Base-by-base conservation (phyloP, 2,888 invertebrate genomes). In the Lycia hirtaria region DNA sequence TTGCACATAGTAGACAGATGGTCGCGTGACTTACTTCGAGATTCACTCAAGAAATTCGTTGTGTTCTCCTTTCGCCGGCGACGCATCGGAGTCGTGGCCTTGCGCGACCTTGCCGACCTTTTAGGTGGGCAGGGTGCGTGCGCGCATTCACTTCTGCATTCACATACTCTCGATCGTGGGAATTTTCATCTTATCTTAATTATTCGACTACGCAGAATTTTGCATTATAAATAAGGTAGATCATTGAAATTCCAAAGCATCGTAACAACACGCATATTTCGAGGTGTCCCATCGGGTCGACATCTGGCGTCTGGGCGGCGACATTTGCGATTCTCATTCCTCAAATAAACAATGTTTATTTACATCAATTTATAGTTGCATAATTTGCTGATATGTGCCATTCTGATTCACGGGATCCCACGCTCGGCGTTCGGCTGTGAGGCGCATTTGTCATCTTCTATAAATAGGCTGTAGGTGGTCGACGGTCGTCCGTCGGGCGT, bases 81-180 rank as follows among this genome's bases (percentile, higher is more conserved):
- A 61, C 55, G 47, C 52, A 47, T 52, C 49, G 33, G 20, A 28
- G 48, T 55, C 43, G 47, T 72, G 78, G 73, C 78, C 80, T 80
- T 78, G 78, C 59, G 58, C 66, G 76, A 72, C 76, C 76, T 78
- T 77, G 74, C 61, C 37, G 64, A 17, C 47, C 51, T 48, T 24
- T 44, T 57, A 62, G 64, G 62, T 64, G 62, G 22, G 48, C 60
- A 44, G 53, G 14, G 28, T 51, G 28, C 15, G 35, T 30, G 33
- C 47, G 45, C 44, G 44, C 43, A 44, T 52, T 30, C 22, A 38
- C 38, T n/a, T n/a, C n/a, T n/a, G 9, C 6, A n/a, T 10, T 19
- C 10, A 19, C 19, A 5, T 17, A 26, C 15, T 40, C 24, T 33
- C 12, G 24, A 9, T 12, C 24, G 6, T 3, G 4, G 19, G 24